Evolutionary conservation across 2,888 invertebrate genomes (phyloP).

Genomic region (Himalopsyche japonica): DNA sequence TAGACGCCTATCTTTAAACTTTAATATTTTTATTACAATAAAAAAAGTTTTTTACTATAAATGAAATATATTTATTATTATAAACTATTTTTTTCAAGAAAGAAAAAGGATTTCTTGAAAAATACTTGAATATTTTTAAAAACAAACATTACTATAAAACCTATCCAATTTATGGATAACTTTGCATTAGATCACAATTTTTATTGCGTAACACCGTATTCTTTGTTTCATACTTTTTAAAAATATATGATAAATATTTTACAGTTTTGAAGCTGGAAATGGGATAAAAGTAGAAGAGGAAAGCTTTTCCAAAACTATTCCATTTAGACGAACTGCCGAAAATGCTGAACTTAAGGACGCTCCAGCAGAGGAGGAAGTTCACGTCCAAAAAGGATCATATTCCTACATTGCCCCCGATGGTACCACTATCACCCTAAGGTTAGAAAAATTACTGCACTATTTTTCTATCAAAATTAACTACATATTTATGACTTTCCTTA

Average conservation of each 20-base stretch:
- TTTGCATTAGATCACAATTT: too few relatives aligned
- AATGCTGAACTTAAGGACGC: slow-evolving; percentile 58
- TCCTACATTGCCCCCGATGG: slow-evolving; percentile 74
- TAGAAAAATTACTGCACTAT: neutral
- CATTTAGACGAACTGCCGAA: slow-evolving; percentile 54
- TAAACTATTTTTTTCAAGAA: too few relatives aligned
- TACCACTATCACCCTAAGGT: slow-evolving; percentile 65
- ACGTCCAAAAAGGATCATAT: slow-evolving; percentile 69
- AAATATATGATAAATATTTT: neutral
- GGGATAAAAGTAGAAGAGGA: slow-evolving; percentile 76
- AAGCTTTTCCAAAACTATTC: slow-evolving; percentile 68
- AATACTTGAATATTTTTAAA: too few relatives aligned
- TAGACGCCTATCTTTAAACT: neutral
- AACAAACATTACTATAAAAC: too few relatives aligned
- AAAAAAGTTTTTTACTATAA: too few relatives aligned
- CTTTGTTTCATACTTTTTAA: too few relatives aligned
- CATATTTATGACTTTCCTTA: too few relatives aligned
- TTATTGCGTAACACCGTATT: too few relatives aligned
- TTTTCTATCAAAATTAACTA: too few relatives aligned
- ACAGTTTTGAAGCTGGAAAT: slow-evolving; percentile 77
- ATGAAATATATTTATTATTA: too few relatives aligned
- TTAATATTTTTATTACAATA: neutral
- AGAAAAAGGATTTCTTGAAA: too few relatives aligned
- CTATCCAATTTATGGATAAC: too few relatives aligned
- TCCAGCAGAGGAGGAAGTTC: slow-evolving; percentile 53